These are phyloP conservation scores for Nomada hirtipes DNA, from an alignment of 2,888 invertebrate genomes.

Conservation along the genomic window DNA sequence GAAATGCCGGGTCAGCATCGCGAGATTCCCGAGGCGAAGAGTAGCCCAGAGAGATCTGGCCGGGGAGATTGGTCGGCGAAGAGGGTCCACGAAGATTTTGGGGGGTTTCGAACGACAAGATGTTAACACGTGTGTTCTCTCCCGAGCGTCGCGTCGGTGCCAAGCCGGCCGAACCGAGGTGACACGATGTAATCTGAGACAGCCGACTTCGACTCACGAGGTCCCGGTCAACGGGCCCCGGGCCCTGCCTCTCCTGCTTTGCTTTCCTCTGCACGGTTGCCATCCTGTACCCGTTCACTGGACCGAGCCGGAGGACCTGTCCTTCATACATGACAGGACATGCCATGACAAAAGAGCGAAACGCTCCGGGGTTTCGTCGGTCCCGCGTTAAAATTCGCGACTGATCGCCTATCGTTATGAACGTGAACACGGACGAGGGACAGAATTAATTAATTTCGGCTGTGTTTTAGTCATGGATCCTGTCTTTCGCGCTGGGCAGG, in stretches of 20 bases:
- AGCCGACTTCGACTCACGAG: conserved; percentile 72
- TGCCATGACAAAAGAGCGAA: conserved; percentile 70
- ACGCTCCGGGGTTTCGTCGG: conserved; percentile 63
- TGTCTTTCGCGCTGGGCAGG: not conserved
- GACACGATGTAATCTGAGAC: conserved; percentile 83
- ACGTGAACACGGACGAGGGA: conserved; percentile 44
- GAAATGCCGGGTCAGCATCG: conserved; percentile 46
- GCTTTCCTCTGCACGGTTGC: conserved; percentile 55
- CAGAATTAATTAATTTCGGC: conserved; percentile 55
- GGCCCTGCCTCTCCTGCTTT: conserved; percentile 54
- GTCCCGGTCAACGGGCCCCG: conserved; percentile 40
- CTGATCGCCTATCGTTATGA: conserved; percentile 56
- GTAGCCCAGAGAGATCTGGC: conserved; percentile 45
- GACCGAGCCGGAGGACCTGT: conserved; percentile 67
- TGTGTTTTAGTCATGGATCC: conserved; percentile 32
- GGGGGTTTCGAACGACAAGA: conserved; percentile 78
- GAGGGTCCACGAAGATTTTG: conserved; percentile 54
- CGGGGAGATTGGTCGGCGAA: conserved; percentile 48
- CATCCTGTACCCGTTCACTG: conserved; percentile 47
- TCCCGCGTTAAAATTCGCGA: conserved; percentile 58
- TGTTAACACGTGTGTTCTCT: conserved; percentile 81
- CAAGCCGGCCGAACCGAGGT: conserved; percentile 74
- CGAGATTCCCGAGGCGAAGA: conserved; percentile 31
- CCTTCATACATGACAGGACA: conserved; percentile 71
- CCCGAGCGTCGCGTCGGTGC: conserved; percentile 69